Evolutionary conservation across 2,797 vertebrate genomes (phyloP), one percentile per base, ranked within the genome.

Genomic region (Anguilla anguilla): DNA sequence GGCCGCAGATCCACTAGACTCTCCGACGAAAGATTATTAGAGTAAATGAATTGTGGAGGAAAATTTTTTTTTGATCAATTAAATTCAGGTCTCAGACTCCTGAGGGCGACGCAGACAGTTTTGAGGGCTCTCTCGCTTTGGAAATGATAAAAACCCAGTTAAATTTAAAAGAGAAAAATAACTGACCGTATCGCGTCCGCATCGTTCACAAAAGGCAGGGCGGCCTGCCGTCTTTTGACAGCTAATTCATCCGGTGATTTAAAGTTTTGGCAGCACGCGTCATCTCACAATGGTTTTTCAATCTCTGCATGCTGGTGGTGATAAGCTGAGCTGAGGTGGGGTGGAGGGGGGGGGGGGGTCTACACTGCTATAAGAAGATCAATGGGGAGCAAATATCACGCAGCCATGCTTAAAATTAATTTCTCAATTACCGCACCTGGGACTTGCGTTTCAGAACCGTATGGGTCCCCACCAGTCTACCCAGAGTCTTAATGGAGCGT

Each of bases 371-470:
- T 7, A 17, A 28, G 6, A 28, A 84, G 15, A 55, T 59, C 53
- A 59, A 57, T 17, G 53, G 15, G 35, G 83, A 22, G 83, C 83
- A 84, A 17, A 84, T 61, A 59, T 84, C 28, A 57, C 25, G 53
- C 83, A 84, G 19, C 28, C n/a, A 61, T 15, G 83, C 53, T 84
- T 51, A n/a, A 83, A 83, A 55, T 39, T 84, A 35, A 55, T 84
- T 57, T 57, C 53, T 84, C 57, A 35, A 84, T 84, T 84, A 57
- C 55, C 35, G 28, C n/a, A 35, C 25, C 53, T 61, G 53, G 17
- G 17, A 28, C 51, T 17, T 84, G 51, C 28, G 59, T 59, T 19
- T n/a, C 11, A 57, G 51, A 51, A 31, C 43, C 46, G 25, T 82
- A 49, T 49, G 13, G 39, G 39, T 9, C 39, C n/a, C 82, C 10